phyloP scores from a whole-genome alignment of 1,140 invertebrate genomes.

The Ctenoplectra terminalis region DNA sequence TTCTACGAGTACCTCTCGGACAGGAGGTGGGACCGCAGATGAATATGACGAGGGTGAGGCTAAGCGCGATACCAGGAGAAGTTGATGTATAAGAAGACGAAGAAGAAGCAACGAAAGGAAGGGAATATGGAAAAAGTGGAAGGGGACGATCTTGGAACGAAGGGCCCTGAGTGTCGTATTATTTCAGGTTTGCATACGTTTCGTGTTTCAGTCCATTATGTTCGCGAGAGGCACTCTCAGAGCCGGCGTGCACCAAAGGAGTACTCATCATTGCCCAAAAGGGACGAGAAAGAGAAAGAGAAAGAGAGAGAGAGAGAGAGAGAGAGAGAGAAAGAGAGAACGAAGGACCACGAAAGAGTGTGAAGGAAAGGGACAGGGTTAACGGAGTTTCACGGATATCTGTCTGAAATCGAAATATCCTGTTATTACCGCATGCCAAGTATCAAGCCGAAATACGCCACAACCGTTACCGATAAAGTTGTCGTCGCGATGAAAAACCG shows the following conservation, averaged over 20 bases:
- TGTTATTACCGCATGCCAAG: conserved; percentile 19
- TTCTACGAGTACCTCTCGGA: conserved; percentile 56
- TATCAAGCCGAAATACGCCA: conserved; percentile 8
- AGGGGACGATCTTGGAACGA: conserved; percentile 48
- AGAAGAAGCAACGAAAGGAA: not conserved
- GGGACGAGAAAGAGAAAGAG: not conserved
- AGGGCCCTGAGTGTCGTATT: conserved; percentile 69
- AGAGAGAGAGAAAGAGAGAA: not conserved
- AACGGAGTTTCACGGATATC: conserved; percentile 24
- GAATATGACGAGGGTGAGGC: conserved; percentile 68
- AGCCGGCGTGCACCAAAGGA: conserved; percentile 36
- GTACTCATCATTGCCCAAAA: conserved; percentile 47
- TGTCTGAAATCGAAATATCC: conserved; percentile 29
- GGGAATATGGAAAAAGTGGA: conserved; percentile 15
- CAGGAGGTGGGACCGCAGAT: conserved; percentile 47
- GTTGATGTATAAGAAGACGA: conserved; percentile 37
- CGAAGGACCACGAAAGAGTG: not conserved
- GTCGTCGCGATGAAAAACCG: conserved; percentile 33
- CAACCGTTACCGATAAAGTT: conserved; percentile 36
- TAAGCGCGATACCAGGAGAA: conserved; percentile 47
- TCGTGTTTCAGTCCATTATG: conserved; percentile 70
- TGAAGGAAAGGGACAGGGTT: not conserved
- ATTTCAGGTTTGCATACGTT: conserved; percentile 73
- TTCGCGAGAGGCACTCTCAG: conserved; percentile 39
- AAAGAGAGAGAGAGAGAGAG: no score